Percentiles rank a stretch among this genome's conserved stretches.
These are phyloP conservation scores for Drosophila nigrodunni DNA, from an alignment of 1,140 invertebrate genomes.

Conservation along the genomic window DNA sequence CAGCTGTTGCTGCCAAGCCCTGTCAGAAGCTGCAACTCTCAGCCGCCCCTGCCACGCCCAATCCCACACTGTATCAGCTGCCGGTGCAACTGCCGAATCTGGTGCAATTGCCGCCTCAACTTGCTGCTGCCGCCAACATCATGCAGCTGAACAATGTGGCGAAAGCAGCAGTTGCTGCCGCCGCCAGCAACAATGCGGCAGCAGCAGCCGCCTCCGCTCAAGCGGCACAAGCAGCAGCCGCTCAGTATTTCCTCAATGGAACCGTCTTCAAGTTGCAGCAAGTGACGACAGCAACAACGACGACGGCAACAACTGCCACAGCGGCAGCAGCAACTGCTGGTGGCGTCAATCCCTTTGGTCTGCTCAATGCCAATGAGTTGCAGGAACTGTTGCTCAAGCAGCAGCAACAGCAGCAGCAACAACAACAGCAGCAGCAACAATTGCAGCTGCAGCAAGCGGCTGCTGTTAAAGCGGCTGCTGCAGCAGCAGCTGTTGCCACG, in stretches of 20 bases:
- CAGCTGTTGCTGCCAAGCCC: slow-evolving; percentile 38
- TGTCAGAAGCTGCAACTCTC: slow-evolving; percentile 42
- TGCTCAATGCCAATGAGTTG: slow-evolving; percentile 67
- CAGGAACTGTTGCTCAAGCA: slow-evolving; percentile 74
- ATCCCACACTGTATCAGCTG: slow-evolving; percentile 78
- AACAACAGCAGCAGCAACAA: slow-evolving; percentile 65
- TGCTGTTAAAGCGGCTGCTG: slow-evolving; percentile 31
- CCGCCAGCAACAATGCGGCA: slow-evolving; percentile 64
- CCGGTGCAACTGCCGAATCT: slow-evolving; percentile 82
- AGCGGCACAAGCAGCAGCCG: slow-evolving; percentile 76
- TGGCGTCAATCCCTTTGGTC: slow-evolving; percentile 65
- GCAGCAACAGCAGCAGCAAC: slow-evolving; percentile 55
- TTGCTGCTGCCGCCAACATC: slow-evolving; percentile 79
- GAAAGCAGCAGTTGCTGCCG: slow-evolving; percentile 68
- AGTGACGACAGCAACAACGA: slow-evolving; percentile 80
- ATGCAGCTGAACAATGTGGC: slow-evolving; percentile 80
- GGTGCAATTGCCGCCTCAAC: slow-evolving; percentile 81
- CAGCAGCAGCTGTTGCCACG: slow-evolving; percentile 42
- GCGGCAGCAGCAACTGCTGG: slow-evolving; percentile 56
- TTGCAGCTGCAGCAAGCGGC: slow-evolving; percentile 47
- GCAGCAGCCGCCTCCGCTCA: slow-evolving; percentile 69
- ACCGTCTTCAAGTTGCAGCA: slow-evolving; percentile 84
- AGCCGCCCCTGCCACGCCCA: slow-evolving; percentile 40
- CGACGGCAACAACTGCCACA: slow-evolving; percentile 75
- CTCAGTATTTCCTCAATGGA: slow-evolving; percentile 82